phyloP scores from a whole-genome alignment of 2,797 vertebrate genomes.

The Aselliscus stoliczkanus region DNA sequence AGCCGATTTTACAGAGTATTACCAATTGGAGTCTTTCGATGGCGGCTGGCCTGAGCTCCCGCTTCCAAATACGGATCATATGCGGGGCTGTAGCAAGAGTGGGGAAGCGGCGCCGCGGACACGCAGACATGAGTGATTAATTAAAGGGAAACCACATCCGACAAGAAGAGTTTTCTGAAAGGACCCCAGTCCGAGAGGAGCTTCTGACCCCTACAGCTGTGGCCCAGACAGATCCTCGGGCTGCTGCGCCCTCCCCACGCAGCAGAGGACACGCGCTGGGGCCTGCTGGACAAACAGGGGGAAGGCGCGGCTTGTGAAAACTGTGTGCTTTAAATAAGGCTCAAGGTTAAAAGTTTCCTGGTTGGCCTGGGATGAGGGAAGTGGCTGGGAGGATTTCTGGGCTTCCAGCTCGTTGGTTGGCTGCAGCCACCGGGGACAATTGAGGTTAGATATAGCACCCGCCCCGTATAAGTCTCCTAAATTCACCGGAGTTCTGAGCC shows the following conservation, averaged over 20 bases:
- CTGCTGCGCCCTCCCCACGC: constrained; percentile 52
- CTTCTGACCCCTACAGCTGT: constrained; percentile 75
- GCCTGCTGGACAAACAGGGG: neutral
- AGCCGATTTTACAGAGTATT: neutral
- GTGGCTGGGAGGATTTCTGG: neutral
- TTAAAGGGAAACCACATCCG: constrained; percentile 83
- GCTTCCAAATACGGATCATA: constrained; percentile 70
- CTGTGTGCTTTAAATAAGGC: neutral
- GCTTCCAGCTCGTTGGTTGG: neutral
- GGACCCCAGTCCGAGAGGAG: constrained; percentile 43
- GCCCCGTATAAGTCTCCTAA: neutral
- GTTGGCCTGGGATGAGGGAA: neutral
- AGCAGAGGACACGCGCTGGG: neutral
- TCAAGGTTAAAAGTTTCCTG: neutral
- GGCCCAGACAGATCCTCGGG: constrained; percentile 72
- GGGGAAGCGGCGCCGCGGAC: constrained; percentile 67
- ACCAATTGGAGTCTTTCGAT: neutral
- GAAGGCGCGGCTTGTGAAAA: neutral
- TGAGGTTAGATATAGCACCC: neutral
- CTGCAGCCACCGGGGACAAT: neutral
- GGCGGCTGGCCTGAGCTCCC: neutral
- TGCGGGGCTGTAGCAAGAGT: constrained; percentile 29
- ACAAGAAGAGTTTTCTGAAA: constrained; percentile 76
- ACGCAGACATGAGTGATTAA: constrained; percentile 80
- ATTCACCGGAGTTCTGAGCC: neutral